Base-by-base conservation (phyloP, 2,888 invertebrate genomes). In the Pristionchus entomophagus region DNA sequence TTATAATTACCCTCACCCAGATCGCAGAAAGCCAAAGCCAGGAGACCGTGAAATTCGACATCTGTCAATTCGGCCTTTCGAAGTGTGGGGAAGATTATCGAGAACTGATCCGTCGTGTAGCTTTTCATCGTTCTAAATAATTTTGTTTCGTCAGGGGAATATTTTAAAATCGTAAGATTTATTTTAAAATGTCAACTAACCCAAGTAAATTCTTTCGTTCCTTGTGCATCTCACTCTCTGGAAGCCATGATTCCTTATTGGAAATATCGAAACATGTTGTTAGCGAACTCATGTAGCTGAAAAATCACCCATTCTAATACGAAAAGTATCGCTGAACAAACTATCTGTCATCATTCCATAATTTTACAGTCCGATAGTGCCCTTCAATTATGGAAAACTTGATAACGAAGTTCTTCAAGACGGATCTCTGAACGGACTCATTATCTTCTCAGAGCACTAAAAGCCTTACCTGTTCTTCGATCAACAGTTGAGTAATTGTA, bases 241-340 rank as follows among this genome's bases (percentile, higher is more conserved):
- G 32, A 14, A 32, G 22, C 69, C 69, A 69, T 19, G 69, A 4
- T 22, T 69, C 69, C 38, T 35, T n/a, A 19, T 8, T 38, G 19
- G 17, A 17, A 35, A 69, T 69, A 19, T 69, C 69, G 32, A 69
- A 69, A 38, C 69, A 69, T n/a, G 69, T 69, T 5, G 69, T 69
- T 5, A 69, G 41, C 5, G 69, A 69, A 29, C 69, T 69, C 69
- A 69, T 69, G 69, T 69, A 69, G 38, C 69, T 69, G 69, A 41
- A 69, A 38, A 10, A 69, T 38, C 41, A 69, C 17, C 35, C 32
- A 32, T n/a, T n/a, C n/a, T 10, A 45, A 45, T 45, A 45, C 45
- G 45, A 45, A 10, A 45, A 45, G 14, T 45, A 45, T 45, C 14
- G 45, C 45, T 10, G 14, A 35, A 65, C 65, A 38, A 17, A 69